phyloP scores from a whole-genome alignment of 2,888 invertebrate genomes.

The Stegophylla sp. region DNA sequence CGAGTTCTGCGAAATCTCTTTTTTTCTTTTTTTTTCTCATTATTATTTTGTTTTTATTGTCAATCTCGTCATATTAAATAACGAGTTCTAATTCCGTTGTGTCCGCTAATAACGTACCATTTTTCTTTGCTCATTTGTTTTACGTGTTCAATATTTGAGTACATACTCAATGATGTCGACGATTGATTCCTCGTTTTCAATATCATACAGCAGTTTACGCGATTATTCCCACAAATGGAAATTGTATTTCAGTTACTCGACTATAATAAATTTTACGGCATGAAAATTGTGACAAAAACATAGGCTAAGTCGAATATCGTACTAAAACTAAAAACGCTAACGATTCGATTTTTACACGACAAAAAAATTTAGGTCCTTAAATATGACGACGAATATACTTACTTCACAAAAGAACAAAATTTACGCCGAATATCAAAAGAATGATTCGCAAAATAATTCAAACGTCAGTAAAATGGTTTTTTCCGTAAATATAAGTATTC shows the following conservation, averaged over 20 bases:
- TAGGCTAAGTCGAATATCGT: constrained; percentile 1
- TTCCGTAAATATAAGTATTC: background rate
- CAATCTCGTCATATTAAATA: background rate
- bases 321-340: constrained; percentile 7
- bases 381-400: constrained; percentile 16
- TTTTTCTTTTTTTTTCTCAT: background rate
- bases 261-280: background rate
- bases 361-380: background rate
- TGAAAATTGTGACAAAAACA: constrained; percentile 3
- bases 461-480: constrained; percentile 22
- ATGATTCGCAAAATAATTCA: constrained; percentile 9
- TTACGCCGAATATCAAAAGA: constrained; percentile 15
- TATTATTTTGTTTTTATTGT: background rate
- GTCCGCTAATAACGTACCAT: too few relatives aligned
- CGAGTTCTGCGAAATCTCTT: background rate
- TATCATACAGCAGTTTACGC: background rate
- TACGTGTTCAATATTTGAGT: too few relatives aligned
- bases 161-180: too few relatives aligned
- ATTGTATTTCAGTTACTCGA: background rate
- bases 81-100: too few relatives aligned
- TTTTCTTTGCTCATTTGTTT: too few relatives aligned
- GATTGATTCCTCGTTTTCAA: too few relatives aligned
- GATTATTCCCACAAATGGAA: constrained; percentile 1
- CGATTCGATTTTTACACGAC: background rate
- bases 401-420: constrained; percentile 3